Base-by-base conservation (phyloP, 2,113 vertebrate genomes). In the Maccullochella peelii region DNA sequence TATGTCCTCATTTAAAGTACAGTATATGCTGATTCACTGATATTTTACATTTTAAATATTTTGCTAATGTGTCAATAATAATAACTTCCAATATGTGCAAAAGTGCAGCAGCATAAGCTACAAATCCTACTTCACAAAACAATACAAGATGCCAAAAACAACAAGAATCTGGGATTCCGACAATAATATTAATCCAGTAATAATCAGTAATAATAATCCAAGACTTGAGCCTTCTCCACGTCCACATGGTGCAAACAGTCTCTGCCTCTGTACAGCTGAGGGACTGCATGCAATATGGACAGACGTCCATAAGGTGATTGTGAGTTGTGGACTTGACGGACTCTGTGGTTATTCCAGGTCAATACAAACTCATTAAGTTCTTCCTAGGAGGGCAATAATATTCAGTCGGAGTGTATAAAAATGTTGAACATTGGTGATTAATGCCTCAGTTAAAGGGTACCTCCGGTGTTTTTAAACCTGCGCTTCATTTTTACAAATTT, bases 311-410 rank as follows among this genome's bases (percentile, higher is more conserved):
- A 25, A n/a, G 52, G 52, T 30, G 76, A 68, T 30, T 8, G 15
- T 68, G 65, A 65, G 61, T 54, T 66, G 61, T 77, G 25, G 61
- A 65, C 12, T 42, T 33, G 21, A 65, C 4, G 5, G 6, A 50
- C 61, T 66, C 74, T 52, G 49, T 77, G 62, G 23, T 66, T 42
- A 10, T 77, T 77, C 75, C 62, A 77, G 10, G 77, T 61, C 40
- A 70, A 11, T 36, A 38, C 42, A 30, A 69, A 40, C 42, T 59
- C 40, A 68, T 58, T n/a, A 23, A 58, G 25, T 27, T 78, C 36
- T 57, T 78, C n/a, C 63, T 68, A 18, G 21, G 21, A 50, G 20
- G 42, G 30, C 25, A 50, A 36, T 33, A 33, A 50, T 38, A 47
- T 44, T n/a, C 62, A 65, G 27, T 50, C 49, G n/a, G 21, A 55